Base-by-base conservation (phyloP, 1,140 invertebrate species). In the Drosophila varians region DNA sequence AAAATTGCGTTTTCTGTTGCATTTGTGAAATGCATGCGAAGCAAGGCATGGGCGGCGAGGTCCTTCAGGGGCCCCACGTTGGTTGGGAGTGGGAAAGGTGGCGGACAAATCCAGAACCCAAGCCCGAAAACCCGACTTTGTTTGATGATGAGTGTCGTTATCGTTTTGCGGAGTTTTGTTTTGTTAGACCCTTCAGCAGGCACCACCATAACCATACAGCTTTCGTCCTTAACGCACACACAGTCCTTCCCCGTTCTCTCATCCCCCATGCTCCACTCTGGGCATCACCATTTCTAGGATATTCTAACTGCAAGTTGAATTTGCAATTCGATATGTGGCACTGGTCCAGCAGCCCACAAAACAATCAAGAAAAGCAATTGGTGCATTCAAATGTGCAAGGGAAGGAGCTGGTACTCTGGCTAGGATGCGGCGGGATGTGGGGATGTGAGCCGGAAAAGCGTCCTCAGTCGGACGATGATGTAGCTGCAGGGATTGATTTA, bases 401-500 rank as follows among this genome's bases (percentile, higher is more conserved):
- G 28, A 31, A 31, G 28, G 28, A 28, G 26, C 0, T 9, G 26
- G 7, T 2, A 9, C 7, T 7, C 8, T 28, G 26, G 26, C 26
- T 8, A 9, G 26, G 8, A 28, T 8, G 7, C 1, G 8, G 2
- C 6, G 26, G 26, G 8, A 0, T 8, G n/a, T n/a, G n/a, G n/a
- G n/a, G 47, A 40, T 52, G 31, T 26, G 62, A 66, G 55, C 74
- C 75, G 80, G 80, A 79, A 86, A 52, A 65, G 56, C 74, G 66
- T 76, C 71, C 65, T 78, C 74, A 62, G 70, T 71, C 73, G 72
- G 74, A 88, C 74, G 74, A 77, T 89, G 80, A 89, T 89, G 86
- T 82, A 86, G 79, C 79, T 79, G 79, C 80, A 82, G 74, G 79
- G 87, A 90, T 89, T 89, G 87, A 89, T 89, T 89, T 89, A 89